Evolutionary conservation across 2,888 invertebrate species (phyloP).

Genomic region (Zele albiditarsus): DNA sequence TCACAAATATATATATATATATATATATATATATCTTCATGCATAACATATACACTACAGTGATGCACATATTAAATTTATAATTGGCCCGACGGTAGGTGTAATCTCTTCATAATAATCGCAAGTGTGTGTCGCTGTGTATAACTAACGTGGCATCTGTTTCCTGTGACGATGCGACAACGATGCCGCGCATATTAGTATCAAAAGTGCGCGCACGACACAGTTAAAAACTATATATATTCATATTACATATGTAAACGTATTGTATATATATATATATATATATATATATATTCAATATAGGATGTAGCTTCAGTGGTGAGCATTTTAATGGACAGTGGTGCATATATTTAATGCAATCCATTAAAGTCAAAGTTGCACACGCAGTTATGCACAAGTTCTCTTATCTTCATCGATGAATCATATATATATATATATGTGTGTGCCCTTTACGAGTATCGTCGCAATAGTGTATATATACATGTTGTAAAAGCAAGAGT

Average conservation of each 20-base stretch:
- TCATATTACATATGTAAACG: not conserved
- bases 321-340: constrained; percentile 8
- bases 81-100: constrained; percentile 53
- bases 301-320: not conserved
- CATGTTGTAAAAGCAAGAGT: not conserved
- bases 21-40: constrained; percentile 1
- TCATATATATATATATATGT: not conserved
- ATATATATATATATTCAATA: constrained; percentile 13
- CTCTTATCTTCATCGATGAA: constrained; percentile 20
- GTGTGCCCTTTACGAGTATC: constrained; percentile 1
- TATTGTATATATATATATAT: constrained; percentile 20
- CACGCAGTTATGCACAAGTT: constrained; percentile 37
- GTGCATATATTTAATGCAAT: constrained; percentile 48
- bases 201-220: constrained; percentile 10
- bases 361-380: constrained; percentile 49
- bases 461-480: not conserved
- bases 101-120: constrained; percentile 57
- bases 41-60: not conserved
- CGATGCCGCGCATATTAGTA: constrained; percentile 10
- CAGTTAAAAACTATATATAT: constrained; percentile 7
- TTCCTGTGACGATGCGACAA: constrained; percentile 48
- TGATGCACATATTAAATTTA: constrained; percentile 46
- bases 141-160: constrained; percentile 53
- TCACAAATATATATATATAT: not conserved
- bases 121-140: constrained; percentile 40